Evolutionary conservation across 2,797 vertebrate genomes (phyloP).

Genomic region (Myripristis jacobus): DNA sequence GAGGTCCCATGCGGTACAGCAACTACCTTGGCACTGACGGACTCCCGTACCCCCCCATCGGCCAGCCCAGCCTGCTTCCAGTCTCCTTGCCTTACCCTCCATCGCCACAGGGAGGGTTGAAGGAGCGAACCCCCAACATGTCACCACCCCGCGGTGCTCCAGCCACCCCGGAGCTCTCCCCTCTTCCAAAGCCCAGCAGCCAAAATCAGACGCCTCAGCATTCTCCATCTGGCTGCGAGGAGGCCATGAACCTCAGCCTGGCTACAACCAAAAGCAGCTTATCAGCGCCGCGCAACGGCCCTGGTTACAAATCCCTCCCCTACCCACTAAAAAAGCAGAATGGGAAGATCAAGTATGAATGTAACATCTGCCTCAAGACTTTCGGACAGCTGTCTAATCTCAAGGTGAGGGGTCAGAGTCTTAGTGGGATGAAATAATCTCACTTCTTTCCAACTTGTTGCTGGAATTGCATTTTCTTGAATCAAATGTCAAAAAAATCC

Average conservation of each 20-base stretch:
- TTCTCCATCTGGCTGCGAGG: slow-evolving; percentile 66
- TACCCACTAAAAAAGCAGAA: slow-evolving; percentile 88
- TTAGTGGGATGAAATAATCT: no score
- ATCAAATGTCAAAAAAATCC: no score
- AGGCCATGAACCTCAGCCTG: slow-evolving; percentile 83
- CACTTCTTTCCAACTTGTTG: no score
- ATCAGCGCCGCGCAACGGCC: slow-evolving; percentile 49
- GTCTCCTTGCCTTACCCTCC: slow-evolving; percentile 63
- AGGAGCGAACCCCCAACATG: slow-evolving; percentile 74
- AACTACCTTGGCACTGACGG: slow-evolving; percentile 69
- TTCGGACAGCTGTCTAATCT: slow-evolving; percentile 93
- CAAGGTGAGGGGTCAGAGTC: slow-evolving; percentile 82
- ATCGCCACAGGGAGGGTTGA: slow-evolving; percentile 70
- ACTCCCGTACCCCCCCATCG: slow-evolving; percentile 61
- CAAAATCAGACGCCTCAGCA: slow-evolving; percentile 52
- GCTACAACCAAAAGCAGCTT: slow-evolving; percentile 57
- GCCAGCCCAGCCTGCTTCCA: slow-evolving; percentile 59
- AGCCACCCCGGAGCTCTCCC: slow-evolving; percentile 80
- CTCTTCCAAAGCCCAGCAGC: slow-evolving; percentile 61
- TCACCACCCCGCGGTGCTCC: slow-evolving; percentile 76
- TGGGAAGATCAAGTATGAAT: slow-evolving; percentile 89
- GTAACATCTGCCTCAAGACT: slow-evolving; percentile 88
- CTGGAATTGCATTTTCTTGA: background rate
- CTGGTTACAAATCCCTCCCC: slow-evolving; percentile 78
- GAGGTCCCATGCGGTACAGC: slow-evolving; percentile 56